Base-by-base conservation (phyloP, 2,797 vertebrate species). In the Cheirogaleus major region DNA sequence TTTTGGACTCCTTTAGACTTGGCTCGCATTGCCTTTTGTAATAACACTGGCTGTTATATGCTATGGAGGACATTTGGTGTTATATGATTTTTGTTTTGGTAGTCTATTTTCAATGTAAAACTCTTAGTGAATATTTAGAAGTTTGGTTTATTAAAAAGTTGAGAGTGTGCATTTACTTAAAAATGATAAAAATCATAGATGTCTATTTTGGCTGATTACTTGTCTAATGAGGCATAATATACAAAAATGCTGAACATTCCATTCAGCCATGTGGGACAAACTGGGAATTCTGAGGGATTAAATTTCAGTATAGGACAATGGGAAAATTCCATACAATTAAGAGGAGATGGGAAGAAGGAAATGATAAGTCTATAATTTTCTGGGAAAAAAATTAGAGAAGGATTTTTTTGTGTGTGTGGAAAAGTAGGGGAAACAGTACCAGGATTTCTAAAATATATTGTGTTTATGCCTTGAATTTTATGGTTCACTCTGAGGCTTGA, bases 301-400 rank as follows among this genome's bases (percentile, higher is more conserved):
- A 70, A 86, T 96, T 89, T 97, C 96, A 95, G 17, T 45, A 57
- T 75, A 75, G 89, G 79, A 89, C 84, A 78, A 73, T 69, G 25
- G 14, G 70, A 96, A 95, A 93, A 94, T 95, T 97, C n/a, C 43
- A 61, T 92, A 70, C 32, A 94, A 95, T 96, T 97, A 95, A 90
- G 81, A 91, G 48, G 41, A 59, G 30, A 93, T 38, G 50, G 92
- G 87, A 96, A 86, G 67, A 83, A 94, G 70, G 75, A 85, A 97
- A 90, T 63, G 57, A 78, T 83, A 96, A 86, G 80, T 89, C 93
- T 89, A 17, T 90, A 83, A 94, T 93, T 96, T 96, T 92, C 92
- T 83, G 35, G 43, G 55, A 25, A 76, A 76, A 35, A 57, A 35
- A 65, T n/a, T 79, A n/a, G 75, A 83, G 38, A 73, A 22, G 4